These are phyloP conservation scores for Labroides dimidiatus DNA, from an alignment of 2,797 vertebrate genomes.

Conservation along the genomic window DNA sequence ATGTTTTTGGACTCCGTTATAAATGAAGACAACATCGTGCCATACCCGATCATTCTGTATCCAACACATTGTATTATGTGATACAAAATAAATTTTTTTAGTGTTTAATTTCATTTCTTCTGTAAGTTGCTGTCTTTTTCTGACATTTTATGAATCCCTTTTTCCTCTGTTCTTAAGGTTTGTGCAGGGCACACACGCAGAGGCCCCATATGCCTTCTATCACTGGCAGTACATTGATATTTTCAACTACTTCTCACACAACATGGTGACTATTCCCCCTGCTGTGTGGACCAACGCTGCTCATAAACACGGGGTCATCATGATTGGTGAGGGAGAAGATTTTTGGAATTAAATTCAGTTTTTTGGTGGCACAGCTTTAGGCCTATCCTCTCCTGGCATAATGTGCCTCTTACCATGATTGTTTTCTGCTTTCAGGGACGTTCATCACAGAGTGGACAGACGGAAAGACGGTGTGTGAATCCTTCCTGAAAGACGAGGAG, in stretches of 20 bases:
- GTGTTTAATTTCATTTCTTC: no score
- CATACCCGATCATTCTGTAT: no score
- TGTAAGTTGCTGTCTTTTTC: no score
- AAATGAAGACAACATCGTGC: no score
- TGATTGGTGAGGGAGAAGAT: constrained; percentile 86
- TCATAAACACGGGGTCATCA: constrained; percentile 88
- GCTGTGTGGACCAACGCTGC: constrained; percentile 93
- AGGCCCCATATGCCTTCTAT: constrained; percentile 90
- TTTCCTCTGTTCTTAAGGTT: constrained; percentile 82
- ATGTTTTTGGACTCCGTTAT: no score
- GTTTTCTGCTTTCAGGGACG: constrained; percentile 82
- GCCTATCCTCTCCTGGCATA: neutral
- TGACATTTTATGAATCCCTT: neutral
- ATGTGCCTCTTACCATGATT: neutral
- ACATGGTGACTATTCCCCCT: constrained; percentile 90
- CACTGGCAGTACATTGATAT: constrained; percentile 95
- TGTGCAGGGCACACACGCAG: constrained; percentile 86
- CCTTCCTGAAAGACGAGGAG: constrained; percentile 87
- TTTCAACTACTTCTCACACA: constrained; percentile 97
- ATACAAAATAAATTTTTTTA: no score
- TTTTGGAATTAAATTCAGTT: neutral
- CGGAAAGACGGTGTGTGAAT: constrained; percentile 85
- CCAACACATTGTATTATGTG: no score
- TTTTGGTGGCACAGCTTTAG: no score
- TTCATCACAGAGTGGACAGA: constrained; percentile 94